Base-by-base conservation (phyloP, 2,797 vertebrate species). In the Tokudaia tokunoshimensis region DNA sequence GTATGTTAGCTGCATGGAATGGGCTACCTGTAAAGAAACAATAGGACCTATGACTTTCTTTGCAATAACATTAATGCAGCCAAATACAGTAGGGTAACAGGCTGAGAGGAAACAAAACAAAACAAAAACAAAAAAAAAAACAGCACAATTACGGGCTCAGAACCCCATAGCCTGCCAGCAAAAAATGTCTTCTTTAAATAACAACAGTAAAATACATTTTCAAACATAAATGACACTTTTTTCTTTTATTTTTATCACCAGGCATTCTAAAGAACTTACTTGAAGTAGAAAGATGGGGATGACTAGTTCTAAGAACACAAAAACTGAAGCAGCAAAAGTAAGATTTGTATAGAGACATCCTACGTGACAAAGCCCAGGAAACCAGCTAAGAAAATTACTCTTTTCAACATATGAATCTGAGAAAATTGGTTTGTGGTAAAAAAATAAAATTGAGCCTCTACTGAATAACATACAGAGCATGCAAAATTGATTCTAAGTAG, bases 191-290 rank as follows among this genome's bases (percentile, higher is more conserved):
- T 59, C 76, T 79, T 52, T 31, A 20, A 87, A 92, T n/a, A 92
- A 61, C 37, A 5, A 17, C 29, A n/a, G 22, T 34, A 52, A 94
- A 86, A 89, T 85, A 72, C 20, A 87, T 47, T 92, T 87, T 91
- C 67, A 85, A 47, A 50, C 37, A 79, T 85, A 89, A 92, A 6
- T 85, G 59, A 24, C 44, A n/a, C 24, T 47, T 78, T 47, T 92
- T 72, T 47, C 67, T 14, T 29, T 65, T 65, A 59, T 26, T 61
- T 61, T 26, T 9, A 79, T 79, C 34, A 57, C 78, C 6, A 91
- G 79, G 80, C 81, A 93, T 89, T 90, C 79, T 59, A 57, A 95
- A 94, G 65, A 72, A 94, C 50, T 61, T 81, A 34, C 31, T 89
- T 87, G 24, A 84, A 34, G 14, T 5, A 65, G 29, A 57, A 92